A percentile compares a stretch with the other conserved stretches of the same genome.
These are phyloP conservation scores for Rafetus swinhoei DNA, from an alignment of 2,113 vertebrate genomes.

Conservation along the genomic window DNA sequence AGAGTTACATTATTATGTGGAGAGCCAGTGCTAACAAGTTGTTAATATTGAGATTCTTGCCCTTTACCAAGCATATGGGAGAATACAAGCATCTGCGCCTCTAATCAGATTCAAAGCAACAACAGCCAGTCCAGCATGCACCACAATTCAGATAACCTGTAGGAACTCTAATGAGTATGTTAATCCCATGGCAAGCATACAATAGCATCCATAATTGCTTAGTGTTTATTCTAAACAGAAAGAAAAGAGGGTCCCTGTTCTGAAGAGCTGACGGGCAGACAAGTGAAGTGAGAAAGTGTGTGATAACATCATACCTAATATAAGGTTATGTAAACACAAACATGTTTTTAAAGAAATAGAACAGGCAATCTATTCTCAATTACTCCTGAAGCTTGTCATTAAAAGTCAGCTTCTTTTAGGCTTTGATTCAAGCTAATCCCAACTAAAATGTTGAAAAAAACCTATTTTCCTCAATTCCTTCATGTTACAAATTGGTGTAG, in stretches of 20 bases:
- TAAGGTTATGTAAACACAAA: background rate
- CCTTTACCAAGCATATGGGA: background rate
- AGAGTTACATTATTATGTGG: no score
- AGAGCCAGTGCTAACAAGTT: no score
- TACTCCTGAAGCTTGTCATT: background rate
- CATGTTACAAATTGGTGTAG: background rate
- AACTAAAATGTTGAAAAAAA: background rate
- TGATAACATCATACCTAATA: rapidly evolving
- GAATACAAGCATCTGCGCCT: background rate
- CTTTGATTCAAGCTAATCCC: background rate
- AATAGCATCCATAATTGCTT: background rate
- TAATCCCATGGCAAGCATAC: background rate
- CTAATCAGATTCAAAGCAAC: background rate
- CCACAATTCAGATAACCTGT: background rate
- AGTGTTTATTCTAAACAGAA: background rate
- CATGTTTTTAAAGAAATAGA: background rate
- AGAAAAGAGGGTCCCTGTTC: background rate
- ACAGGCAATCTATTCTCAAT: background rate
- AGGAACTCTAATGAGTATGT: background rate
- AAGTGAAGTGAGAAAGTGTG: background rate
- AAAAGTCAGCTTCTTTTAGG: background rate
- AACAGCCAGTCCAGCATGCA: background rate
- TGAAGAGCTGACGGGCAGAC: background rate
- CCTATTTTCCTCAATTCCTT: background rate
- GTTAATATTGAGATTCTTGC: background rate